A percentile compares a stretch with the other conserved stretches of the same genome.
Conservation (phyloP, 2,113 vertebrate species). For the Loxodonta africana region DNA sequence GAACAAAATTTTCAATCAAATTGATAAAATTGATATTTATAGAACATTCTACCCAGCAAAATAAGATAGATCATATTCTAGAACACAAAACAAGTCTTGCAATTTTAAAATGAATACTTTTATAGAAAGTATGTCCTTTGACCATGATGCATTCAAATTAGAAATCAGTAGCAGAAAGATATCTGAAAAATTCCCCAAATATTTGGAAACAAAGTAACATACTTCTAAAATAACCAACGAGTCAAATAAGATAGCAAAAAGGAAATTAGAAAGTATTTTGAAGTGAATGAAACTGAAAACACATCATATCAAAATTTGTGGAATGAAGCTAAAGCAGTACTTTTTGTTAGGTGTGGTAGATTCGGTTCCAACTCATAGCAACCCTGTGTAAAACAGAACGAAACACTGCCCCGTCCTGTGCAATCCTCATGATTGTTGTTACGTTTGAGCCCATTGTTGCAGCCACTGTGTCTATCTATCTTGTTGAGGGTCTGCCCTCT, state of each 20-base stretch:
- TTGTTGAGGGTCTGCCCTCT: too few relatives aligned
- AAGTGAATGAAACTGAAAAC: background rate
- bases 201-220: background rate
- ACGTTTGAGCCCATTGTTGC: too few relatives aligned
- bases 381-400: too few relatives aligned
- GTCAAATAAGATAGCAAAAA: background rate
- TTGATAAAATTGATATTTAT: background rate
- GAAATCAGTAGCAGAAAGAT: background rate
- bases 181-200: background rate
- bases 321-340: too few relatives aligned
- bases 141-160: background rate
- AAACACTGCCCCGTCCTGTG: too few relatives aligned
- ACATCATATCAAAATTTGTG: too few relatives aligned
- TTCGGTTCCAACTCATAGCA: too few relatives aligned
- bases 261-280: background rate
- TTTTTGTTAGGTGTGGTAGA: too few relatives aligned
- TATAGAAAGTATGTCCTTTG: background rate
- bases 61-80: background rate
- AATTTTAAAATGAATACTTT: background rate
- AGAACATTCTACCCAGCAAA: background rate
- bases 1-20: background rate
- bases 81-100: background rate
- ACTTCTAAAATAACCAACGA: background rate
- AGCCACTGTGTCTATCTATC: too few relatives aligned
- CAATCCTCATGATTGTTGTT: too few relatives aligned